phyloP scores from a whole-genome alignment of 2,888 invertebrate species.

The Clunio marinus region DNA sequence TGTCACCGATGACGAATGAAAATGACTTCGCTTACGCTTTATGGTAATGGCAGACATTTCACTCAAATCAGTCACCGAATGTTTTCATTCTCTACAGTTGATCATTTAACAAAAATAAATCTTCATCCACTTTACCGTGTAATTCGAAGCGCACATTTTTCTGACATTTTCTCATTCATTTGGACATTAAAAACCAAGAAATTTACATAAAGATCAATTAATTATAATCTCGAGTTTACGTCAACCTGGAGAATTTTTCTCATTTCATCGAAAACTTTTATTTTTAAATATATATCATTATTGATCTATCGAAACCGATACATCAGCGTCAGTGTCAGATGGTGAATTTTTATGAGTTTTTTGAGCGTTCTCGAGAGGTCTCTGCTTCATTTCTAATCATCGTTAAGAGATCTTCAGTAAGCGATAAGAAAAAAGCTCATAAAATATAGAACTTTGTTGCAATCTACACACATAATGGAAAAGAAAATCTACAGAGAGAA shows the following conservation, averaged over 20 bases:
- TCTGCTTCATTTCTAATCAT: background rate
- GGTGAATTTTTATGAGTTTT: constrained; percentile 2
- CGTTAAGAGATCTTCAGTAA: background rate
- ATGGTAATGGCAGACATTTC: too few relatives aligned
- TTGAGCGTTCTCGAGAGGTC: constrained; percentile 15
- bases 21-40: too few relatives aligned
- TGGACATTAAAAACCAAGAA: too few relatives aligned
- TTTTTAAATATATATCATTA: too few relatives aligned
- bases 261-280: background rate
- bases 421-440: background rate
- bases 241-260: constrained; percentile 4
- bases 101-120: background rate
- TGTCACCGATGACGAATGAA: too few relatives aligned
- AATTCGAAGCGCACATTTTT: background rate
- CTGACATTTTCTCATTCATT: too few relatives aligned
- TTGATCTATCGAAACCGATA: background rate
- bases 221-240: background rate
- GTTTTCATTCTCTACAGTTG: too few relatives aligned
- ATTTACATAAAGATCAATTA: background rate
- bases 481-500: background rate
- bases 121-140: background rate
- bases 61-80: too few relatives aligned
- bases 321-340: background rate
- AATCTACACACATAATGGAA: background rate
- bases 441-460: constrained; percentile 5